These are phyloP conservation scores for Marronus borbonicus DNA, from an alignment of 2,888 invertebrate genomes.

Conservation along the genomic window DNA sequence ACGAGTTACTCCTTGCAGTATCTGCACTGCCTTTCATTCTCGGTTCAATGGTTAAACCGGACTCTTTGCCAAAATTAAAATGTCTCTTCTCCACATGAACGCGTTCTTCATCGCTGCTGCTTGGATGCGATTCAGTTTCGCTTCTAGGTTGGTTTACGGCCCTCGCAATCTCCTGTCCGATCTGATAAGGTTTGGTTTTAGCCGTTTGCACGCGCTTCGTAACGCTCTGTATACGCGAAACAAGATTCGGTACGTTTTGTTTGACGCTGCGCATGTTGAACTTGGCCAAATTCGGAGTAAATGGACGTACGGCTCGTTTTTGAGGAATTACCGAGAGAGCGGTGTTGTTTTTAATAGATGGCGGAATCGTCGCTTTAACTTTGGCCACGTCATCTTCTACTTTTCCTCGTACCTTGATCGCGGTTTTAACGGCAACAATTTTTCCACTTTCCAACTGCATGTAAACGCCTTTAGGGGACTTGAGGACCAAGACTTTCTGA, in stretches of 20 bases:
- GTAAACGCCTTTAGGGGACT: conserved; percentile 96
- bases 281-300: conserved; percentile 61
- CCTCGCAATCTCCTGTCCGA: conserved; percentile 63
- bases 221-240: conserved; percentile 64
- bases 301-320: conserved; percentile 65
- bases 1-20: conserved; percentile 44
- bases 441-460: conserved; percentile 96
- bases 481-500: conserved; percentile 94
- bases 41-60: conserved; percentile 43
- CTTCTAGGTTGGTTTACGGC: conserved; percentile 54
- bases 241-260: conserved; percentile 67
- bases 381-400: conserved; percentile 68
- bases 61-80: conserved; percentile 51
- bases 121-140: conserved; percentile 55
- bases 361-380: conserved; percentile 60
- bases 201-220: conserved; percentile 61
- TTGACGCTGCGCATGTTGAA: conserved; percentile 66
- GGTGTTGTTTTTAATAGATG: conserved; percentile 74
- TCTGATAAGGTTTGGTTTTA: conserved; percentile 61
- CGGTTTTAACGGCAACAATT: conserved; percentile 92
- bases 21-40: conserved; percentile 42
- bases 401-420: conserved; percentile 78
- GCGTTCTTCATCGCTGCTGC: conserved; percentile 59
- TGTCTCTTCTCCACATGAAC: conserved; percentile 48
- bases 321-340: conserved; percentile 75